Percentiles rank a stretch among this genome's conserved stretches.
These are phyloP conservation scores for Gobio occitaniae DNA, from an alignment of 2,797 vertebrate species.

Conservation along the genomic window DNA sequence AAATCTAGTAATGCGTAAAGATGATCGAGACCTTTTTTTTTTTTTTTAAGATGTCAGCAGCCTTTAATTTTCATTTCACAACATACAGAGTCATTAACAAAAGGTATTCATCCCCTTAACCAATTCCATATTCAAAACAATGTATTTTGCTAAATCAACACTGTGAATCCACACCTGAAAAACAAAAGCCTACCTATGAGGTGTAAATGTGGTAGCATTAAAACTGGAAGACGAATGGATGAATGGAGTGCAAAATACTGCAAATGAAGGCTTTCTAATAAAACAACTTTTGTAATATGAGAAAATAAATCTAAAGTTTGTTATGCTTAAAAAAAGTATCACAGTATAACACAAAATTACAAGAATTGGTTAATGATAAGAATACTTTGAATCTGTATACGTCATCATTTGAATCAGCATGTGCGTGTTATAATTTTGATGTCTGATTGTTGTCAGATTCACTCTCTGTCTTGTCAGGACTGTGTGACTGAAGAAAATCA, in stretches of 20 bases:
- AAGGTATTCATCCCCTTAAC: neutral
- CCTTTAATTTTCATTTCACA: neutral
- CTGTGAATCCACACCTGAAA: neutral
- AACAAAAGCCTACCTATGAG: neutral
- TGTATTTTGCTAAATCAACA: neutral
- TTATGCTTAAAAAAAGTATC: neutral
- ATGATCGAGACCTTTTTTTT: neutral
- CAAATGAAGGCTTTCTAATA: neutral
- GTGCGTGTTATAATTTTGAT: constrained; percentile 59
- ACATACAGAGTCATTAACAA: neutral
- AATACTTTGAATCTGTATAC: neutral
- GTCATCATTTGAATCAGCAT: neutral
- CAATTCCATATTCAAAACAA: neutral
- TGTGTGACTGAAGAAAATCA: constrained; percentile 70
- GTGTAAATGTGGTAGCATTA: neutral
- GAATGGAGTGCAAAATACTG: neutral
- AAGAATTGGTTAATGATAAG: neutral
- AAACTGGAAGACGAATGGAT: neutral
- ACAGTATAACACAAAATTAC: neutral
- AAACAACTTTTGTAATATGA: neutral
- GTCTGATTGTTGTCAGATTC: neutral
- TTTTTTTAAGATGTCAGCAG: neutral
- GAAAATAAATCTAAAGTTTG: neutral
- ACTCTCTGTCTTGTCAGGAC: constrained; percentile 25
- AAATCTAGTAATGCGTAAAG: neutral